Base-by-base conservation (phyloP, 2,797 vertebrate species). In the Enteromius anoplus region DNA sequence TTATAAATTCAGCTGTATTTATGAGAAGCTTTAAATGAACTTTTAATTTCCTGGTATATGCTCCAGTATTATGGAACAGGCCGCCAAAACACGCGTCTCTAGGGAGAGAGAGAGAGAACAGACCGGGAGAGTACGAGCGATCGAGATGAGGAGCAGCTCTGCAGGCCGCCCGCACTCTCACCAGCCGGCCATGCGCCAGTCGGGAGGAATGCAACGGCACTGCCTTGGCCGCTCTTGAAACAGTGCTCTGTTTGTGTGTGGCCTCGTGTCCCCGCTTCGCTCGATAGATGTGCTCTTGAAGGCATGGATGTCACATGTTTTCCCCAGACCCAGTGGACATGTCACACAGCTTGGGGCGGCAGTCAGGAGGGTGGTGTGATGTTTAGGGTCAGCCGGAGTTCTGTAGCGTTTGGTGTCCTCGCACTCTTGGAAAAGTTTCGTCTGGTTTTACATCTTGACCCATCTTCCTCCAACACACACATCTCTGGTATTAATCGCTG, bases 201-300 rank as follows among this genome's bases (percentile, higher is more conserved):
- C 84, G 78, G 62, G 68, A 85, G 84, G 85, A 83, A 84, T 87
- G 87, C 87, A 85, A 86, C 86, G 60, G 64, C 81, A 73, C 84
- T 86, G 85, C 75, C 85, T 86, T 85, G 68, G 80, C 70, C 53
- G 49, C 78, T 80, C 84, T 85, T 85, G 75, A 85, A 85, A 90
- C 87, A 87, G 82, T 79, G 80, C 80, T 62, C 76, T 86, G 79
- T 84, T 89, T 89, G 88, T 89, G 78, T 80, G 81, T 68, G 69
- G 62, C 83, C 49, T 65, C 77, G 45, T 87, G 70, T 81, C 62
- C 76, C 76, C 21, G 64, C 71, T 37, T 45, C 29, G n/a, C 69
- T 83, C 62, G 78, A 83, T 79, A 79, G 76, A 81, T 78, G 84
- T 80, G 68, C 58, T 85, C 82, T 87, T 87, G 34, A 82, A 87